Evolutionary conservation across 1,140 invertebrate species (phyloP).

Genomic region (Zaprionus kolodkinae): DNA sequence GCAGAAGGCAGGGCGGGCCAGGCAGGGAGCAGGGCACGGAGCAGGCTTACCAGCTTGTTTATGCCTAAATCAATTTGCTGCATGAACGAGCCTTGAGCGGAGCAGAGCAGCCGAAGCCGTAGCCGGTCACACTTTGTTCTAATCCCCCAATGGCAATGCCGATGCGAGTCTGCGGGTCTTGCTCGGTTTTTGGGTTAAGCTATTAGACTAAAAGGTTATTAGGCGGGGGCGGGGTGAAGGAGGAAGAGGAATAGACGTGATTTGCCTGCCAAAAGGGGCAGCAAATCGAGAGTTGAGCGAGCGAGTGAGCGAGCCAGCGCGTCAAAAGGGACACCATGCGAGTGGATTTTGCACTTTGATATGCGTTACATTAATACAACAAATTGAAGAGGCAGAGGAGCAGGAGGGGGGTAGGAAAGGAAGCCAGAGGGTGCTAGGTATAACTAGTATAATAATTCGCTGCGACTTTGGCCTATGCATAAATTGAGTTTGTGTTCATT

Average conservation of each 20-base stretch:
- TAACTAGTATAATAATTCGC: slow-evolving; percentile 42
- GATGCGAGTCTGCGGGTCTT: slow-evolving; percentile 4
- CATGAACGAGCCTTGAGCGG: slow-evolving; percentile 73
- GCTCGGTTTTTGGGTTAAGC: slow-evolving; percentile 44
- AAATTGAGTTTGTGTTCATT: slow-evolving; percentile 48
- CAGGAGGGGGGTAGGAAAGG: too few relatives aligned
- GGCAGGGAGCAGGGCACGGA: neutral
- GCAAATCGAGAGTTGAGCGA: slow-evolving; percentile 6
- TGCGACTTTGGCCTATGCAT: slow-evolving; percentile 27
- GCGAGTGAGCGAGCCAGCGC: too few relatives aligned
- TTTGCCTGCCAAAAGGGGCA: slow-evolving; percentile 45
- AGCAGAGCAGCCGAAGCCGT: slow-evolving; percentile 29
- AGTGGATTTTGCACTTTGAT: slow-evolving; percentile 56
- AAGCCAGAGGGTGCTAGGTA: neutral
- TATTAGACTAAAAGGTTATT: slow-evolving; percentile 66
- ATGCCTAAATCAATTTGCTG: slow-evolving; percentile 82
- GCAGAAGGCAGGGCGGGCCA: neutral
- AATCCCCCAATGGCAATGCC: slow-evolving; percentile 25
- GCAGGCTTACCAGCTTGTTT: slow-evolving; percentile 60
- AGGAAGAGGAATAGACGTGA: slow-evolving; percentile 34
- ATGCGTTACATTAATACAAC: slow-evolving; percentile 58
- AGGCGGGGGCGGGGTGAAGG: neutral
- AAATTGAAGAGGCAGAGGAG: slow-evolving; percentile 40
- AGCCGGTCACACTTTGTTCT: slow-evolving; percentile 53
- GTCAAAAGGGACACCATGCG: slow-evolving; percentile 3